A percentile compares a stretch with the other conserved stretches of the same genome.
These are phyloP conservation scores for Acanthosepion esculentum DNA, from an alignment of 2,888 invertebrate species.

Conservation along the genomic window DNA sequence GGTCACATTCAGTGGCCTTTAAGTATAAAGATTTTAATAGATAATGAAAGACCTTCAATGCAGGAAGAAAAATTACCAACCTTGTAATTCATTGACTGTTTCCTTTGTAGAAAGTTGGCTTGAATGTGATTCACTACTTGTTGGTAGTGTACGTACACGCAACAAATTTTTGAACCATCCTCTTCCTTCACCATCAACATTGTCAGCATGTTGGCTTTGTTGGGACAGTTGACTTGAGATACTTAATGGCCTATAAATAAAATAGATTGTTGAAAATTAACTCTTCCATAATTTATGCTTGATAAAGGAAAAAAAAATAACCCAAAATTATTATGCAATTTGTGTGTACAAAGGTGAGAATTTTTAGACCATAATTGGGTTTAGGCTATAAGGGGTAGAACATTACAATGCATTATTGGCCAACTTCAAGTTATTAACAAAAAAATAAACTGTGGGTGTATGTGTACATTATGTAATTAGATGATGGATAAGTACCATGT, in stretches of 20 bases:
- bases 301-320: neutral
- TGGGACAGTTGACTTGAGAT: neutral
- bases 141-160: constrained; percentile 89
- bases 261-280: neutral
- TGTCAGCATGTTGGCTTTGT: constrained; percentile 68
- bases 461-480: too few relatives aligned
- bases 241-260: neutral
- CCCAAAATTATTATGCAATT: neutral
- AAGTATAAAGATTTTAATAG: too few relatives aligned
- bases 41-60: too few relatives aligned
- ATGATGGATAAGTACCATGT: too few relatives aligned
- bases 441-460: neutral
- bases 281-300: neutral
- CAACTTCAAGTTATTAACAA: too few relatives aligned
- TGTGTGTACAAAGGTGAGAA: neutral
- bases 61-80: constrained; percentile 68
- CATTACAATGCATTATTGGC: too few relatives aligned
- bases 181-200: constrained; percentile 75
- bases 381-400: neutral
- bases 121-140: constrained; percentile 96
- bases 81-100: constrained; percentile 93
- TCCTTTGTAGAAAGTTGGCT: constrained; percentile 97
- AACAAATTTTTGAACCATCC: constrained; percentile 91
- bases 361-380: neutral
- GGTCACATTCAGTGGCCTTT: too few relatives aligned